Evolutionary conservation across 2,888 invertebrate species (phyloP), one percentile per base, ranked within the genome.

Genomic region (Atrina japonica): DNA sequence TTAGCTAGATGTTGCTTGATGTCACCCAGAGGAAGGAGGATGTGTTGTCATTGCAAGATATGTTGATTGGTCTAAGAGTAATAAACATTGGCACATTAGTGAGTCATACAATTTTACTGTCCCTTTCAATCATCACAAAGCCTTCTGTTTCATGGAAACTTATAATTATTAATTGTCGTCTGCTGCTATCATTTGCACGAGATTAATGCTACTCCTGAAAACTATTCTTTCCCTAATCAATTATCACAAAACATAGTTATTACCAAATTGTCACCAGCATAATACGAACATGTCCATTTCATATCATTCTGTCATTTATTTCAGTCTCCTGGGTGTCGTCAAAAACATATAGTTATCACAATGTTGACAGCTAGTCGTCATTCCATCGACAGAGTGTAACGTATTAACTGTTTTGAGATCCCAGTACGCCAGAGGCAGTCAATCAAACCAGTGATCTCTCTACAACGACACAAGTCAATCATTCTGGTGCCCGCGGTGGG

Each of bases 321-420:
- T 49, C 40, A 52, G 35, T 29, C 53, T 64, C 64, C 41, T 35
- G 64, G 45, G 64, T 64, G 64, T 64, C 64, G 40, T 64, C 64
- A 64, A 64, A 64, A 52, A 41, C 64, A 52, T 64, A 52, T 64
- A 64, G 64, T 64, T 64, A 64, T 64, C 64, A 52, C 53, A 35
- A 40, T 35, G 14, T 23, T 53, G 64, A 64, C 64, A 64, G 64
- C 21, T 27, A 40, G 64, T 53, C 64, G 64, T 64, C 64, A 64
- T 64, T 41, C 64, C 35, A 23, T 27, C 40, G 30, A 49, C 41
- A 40, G 29, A 30, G 52, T 41, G 64, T 64, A 53, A 64, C 64
- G 40, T 49, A 60, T 60, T 60, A 60, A 60, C 49, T 47, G 60
- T 60, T 60, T 30, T 27, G 47, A 45, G 41, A 29, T 60, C 60